phyloP scores from a whole-genome alignment of 2,797 vertebrate genomes.

The Botia almorhae region DNA sequence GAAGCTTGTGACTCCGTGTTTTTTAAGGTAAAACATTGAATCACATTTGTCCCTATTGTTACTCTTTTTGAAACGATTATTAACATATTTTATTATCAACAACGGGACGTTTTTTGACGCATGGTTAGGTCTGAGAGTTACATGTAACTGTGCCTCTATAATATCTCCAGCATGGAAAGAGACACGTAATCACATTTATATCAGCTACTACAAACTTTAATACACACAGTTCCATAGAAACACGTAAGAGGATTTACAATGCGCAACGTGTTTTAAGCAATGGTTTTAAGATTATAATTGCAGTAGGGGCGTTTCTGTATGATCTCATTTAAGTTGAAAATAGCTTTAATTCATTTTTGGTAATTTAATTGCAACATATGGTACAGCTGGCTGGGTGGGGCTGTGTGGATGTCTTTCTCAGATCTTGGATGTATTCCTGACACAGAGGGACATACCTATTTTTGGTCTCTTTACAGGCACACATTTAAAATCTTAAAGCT shows the following conservation, averaged over 20 bases:
- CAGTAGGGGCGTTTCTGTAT: neutral
- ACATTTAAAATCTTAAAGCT: constrained; percentile 47
- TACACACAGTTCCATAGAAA: neutral
- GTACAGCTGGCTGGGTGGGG: constrained; percentile 50
- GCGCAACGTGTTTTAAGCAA: neutral
- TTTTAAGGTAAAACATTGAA: constrained; percentile 24
- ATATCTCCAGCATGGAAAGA: neutral
- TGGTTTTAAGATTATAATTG: neutral
- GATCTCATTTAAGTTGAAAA: neutral
- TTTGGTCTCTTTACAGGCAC: constrained; percentile 53
- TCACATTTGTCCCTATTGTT: neutral
- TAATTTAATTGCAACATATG: neutral
- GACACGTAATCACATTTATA: neutral
- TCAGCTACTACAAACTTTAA: neutral
- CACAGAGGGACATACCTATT: constrained; percentile 64
- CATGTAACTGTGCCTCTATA: neutral
- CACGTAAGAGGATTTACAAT: neutral
- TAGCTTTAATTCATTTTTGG: neutral
- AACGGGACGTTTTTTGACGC: neutral
- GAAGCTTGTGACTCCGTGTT: neutral
- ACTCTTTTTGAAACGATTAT: neutral
- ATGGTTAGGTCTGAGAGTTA: neutral
- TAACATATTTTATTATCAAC: too few relatives aligned
- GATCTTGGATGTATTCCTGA: constrained; percentile 59
- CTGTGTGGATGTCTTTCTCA: constrained; percentile 49